Conservation (phyloP, 1,140 invertebrate genomes). For the Procambarus virginalis region DNA sequence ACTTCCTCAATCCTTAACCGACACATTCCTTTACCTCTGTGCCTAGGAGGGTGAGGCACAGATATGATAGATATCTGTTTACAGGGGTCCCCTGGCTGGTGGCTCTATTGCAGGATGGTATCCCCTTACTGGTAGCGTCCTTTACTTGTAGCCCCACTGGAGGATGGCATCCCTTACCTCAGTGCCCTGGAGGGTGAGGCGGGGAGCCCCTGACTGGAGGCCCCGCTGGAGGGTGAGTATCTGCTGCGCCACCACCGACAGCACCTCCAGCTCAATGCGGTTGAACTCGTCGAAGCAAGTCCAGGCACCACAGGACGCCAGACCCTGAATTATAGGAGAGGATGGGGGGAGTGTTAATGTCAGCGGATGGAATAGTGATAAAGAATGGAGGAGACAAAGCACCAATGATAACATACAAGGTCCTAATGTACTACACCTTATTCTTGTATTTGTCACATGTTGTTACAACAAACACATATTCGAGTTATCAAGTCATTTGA, state of each 20-base stretch:
- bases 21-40: no score
- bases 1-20: no score
- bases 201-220: slow-evolving; percentile 84
- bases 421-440: no score
- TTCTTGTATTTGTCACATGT: no score
- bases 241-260: slow-evolving; percentile 94
- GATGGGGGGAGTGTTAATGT: background rate
- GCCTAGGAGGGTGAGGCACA: no score
- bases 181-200: slow-evolving; percentile 92
- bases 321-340: slow-evolving; percentile 78
- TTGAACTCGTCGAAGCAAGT: slow-evolving; percentile 97
- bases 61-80: no score
- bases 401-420: background rate
- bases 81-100: no score
- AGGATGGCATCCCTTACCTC: slow-evolving; percentile 73
- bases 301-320: slow-evolving; percentile 96
- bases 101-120: no score
- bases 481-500: no score
- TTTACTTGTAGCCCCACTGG: no score
- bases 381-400: background rate
- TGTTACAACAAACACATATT: no score
- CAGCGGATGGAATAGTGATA: background rate
- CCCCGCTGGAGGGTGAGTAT: slow-evolving; percentile 85
- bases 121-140: no score
- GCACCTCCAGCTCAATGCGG: slow-evolving; percentile 81